Base-by-base conservation (phyloP, 2,113 vertebrate genomes). In the Jacana jacana region DNA sequence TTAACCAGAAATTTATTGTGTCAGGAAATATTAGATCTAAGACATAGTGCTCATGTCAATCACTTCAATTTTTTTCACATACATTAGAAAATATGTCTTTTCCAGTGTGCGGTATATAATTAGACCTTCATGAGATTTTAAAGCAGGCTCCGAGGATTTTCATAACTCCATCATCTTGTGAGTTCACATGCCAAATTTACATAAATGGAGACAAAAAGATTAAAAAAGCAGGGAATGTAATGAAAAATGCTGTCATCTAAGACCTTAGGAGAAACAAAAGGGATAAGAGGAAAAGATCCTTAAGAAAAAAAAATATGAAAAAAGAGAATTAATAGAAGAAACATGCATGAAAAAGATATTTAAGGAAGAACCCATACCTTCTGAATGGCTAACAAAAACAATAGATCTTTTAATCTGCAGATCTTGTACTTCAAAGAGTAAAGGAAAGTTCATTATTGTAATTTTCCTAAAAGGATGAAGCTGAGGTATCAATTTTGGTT, bases 131-230 rank as follows among this genome's bases (percentile, higher is more conserved):
- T 77, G 90, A 94, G 95, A 96, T 87, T 79, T 91, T 81, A 96
- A 95, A 94, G 61, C 39, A 90, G 71, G 44, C 96, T 95, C 91
- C 86, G 92, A 94, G 68, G 87, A 86, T 95, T 96, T 95, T 94
- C 71, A 61, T 91, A 93, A 94, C 69, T 88, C 66, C n/a, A 81
- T 84, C 84, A 58, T 91, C 76, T 94, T 84, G 10, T 6, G 44
- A 95, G 65, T 75, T 93, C 83, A 77, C 85, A 54, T n/a, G 20
- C 46, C 35, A 44, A 55, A 96, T 97, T 97, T 97, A 94, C 91
- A 94, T 93, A 96, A 95, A 95, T 87, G 60, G 89, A 91, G 93
- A 94, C 77, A 91, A 63, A 93, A 76, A 91, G 77, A 80, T 97
- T 96, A 93, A 72, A 95, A 93, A 94, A 72, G 55, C 58, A 69